Conservation (phyloP, 2,113 vertebrate species). For the Cavia porcellus region DNA sequence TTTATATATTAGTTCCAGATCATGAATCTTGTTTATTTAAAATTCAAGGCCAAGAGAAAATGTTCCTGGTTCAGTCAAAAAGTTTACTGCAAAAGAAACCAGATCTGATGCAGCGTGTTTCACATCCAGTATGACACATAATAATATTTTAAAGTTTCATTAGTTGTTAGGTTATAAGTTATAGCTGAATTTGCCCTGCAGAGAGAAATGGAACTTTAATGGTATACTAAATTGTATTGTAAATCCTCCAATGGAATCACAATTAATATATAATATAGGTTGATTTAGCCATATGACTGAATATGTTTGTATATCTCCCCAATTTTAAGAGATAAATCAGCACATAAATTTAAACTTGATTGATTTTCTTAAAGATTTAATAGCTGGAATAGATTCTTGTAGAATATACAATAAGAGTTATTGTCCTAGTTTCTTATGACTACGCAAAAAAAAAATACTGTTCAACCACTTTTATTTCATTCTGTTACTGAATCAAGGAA, state of each 20-base stretch:
- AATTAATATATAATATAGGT: slow-evolving; percentile 73
- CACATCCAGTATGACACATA: slow-evolving; percentile 43
- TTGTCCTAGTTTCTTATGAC: neutral
- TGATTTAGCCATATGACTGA: slow-evolving; percentile 69
- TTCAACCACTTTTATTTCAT: neutral
- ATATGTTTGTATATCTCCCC: slow-evolving; percentile 69
- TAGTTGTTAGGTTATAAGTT: slow-evolving; percentile 61
- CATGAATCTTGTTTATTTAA: slow-evolving; percentile 16
- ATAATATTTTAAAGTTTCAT: slow-evolving; percentile 59
- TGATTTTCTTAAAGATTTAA: slow-evolving; percentile 68
- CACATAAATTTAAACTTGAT: slow-evolving; percentile 68
- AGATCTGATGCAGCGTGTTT: slow-evolving; percentile 3
- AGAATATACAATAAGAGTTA: slow-evolving; percentile 68
- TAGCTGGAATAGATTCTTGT: slow-evolving; percentile 23
- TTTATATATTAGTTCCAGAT: slow-evolving; percentile 11
- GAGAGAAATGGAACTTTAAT: slow-evolving; percentile 73
- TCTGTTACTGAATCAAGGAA: neutral
- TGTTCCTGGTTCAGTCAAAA: slow-evolving; percentile 7
- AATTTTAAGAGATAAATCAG: slow-evolving; percentile 63
- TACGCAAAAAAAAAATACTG: neutral
- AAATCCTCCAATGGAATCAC: slow-evolving; percentile 72
- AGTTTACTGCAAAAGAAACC: neutral
- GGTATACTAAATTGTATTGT: slow-evolving; percentile 61
- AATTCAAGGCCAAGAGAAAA: slow-evolving; percentile 14
- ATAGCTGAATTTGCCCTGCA: slow-evolving; percentile 62